Conservation (phyloP, 2,888 invertebrate genomes). For the Notocelia uddmanniana region DNA sequence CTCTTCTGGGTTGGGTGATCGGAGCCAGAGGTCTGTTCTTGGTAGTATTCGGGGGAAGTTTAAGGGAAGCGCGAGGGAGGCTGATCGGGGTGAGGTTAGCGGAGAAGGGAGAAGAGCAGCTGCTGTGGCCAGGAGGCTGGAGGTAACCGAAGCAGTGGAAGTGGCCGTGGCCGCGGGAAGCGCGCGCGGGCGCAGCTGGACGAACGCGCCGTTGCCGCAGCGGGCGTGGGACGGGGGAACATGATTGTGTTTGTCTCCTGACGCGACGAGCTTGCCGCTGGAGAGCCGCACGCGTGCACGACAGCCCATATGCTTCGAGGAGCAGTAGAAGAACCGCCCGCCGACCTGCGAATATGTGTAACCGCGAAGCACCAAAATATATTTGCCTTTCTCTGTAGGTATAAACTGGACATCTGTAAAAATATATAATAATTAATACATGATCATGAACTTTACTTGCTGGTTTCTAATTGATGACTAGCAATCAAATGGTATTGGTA, state of each 20-base stretch:
- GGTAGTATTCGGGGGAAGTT: slow-evolving; percentile 77
- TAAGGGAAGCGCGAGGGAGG: slow-evolving; percentile 71
- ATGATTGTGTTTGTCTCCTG: slow-evolving; percentile 78
- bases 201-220: slow-evolving; percentile 81
- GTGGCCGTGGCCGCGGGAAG: slow-evolving; percentile 22
- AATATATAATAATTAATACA: slow-evolving; percentile 27
- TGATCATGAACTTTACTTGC: background rate
- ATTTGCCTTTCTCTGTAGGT: slow-evolving; percentile 82
- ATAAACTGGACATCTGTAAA: slow-evolving; percentile 82
- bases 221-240: slow-evolving; percentile 80
- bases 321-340: slow-evolving; percentile 82
- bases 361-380: slow-evolving; percentile 78
- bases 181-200: slow-evolving; percentile 73
- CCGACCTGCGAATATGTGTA: slow-evolving; percentile 83
- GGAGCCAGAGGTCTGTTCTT: slow-evolving; percentile 77
- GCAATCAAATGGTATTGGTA: background rate
- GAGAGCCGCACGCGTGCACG: slow-evolving; percentile 75
- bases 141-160: slow-evolving; percentile 50
- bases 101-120: slow-evolving; percentile 65
- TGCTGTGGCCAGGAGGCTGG: slow-evolving; percentile 52
- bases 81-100: slow-evolving; percentile 65
- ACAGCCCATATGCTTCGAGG: slow-evolving; percentile 82
- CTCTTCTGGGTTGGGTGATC: slow-evolving; percentile 65
- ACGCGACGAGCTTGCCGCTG: slow-evolving; percentile 73
- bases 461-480: too few species aligned